phyloP scores from a whole-genome alignment of 2,797 vertebrate genomes.

The Falco columbarius region DNA sequence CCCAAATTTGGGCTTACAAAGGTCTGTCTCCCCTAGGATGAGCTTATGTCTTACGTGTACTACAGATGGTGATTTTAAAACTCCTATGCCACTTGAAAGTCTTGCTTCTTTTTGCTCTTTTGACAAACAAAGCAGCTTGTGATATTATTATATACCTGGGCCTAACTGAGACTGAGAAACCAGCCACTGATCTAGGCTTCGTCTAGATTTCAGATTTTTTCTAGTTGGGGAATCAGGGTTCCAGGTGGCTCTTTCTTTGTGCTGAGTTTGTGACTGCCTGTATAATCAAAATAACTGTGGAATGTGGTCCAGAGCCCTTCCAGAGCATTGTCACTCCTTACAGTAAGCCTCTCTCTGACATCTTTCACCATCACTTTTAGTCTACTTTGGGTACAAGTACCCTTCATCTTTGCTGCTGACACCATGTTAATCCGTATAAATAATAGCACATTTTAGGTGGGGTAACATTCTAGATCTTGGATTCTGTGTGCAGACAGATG shows the following conservation, averaged over 20 bases:
- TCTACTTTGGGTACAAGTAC: neutral
- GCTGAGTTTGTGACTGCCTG: neutral
- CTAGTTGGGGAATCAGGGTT: neutral
- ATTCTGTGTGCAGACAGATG: neutral
- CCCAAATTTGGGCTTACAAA: neutral
- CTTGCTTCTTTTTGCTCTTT: neutral
- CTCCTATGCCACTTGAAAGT: neutral
- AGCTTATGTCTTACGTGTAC: neutral
- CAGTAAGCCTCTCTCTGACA: neutral
- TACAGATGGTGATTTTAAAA: neutral
- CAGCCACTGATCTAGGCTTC: neutral
- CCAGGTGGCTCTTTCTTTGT: neutral
- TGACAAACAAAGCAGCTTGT: neutral
- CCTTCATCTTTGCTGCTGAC: neutral
- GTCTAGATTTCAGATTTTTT: neutral
- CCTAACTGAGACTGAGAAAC: neutral
- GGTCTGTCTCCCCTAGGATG: neutral
- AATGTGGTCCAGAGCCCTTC: neutral
- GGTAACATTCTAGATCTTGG: neutral
- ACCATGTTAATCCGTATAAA: neutral
- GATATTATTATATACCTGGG: neutral
- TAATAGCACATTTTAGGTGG: neutral
- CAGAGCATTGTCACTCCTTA: neutral
- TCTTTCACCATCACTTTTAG: neutral
- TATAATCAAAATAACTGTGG: neutral